A percentile compares a stretch with the other conserved stretches of the same genome.
Evolutionary conservation across 2,888 invertebrate species (phyloP).

Genomic region (Agriopis leucophaearia): DNA sequence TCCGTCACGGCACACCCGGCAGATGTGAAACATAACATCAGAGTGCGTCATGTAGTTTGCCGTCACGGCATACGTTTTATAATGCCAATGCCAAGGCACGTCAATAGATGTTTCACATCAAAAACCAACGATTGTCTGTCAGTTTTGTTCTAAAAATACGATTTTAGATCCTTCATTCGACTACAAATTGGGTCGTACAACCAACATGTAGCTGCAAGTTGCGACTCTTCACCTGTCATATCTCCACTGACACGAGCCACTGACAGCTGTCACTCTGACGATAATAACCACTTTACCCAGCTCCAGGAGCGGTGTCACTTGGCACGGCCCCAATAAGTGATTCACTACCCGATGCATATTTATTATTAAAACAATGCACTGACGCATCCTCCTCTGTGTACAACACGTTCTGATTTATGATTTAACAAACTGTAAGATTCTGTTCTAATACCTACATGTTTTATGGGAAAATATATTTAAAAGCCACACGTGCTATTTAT

Average conservation of each 20-base stretch:
- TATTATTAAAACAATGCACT: slow-evolving; percentile 35
- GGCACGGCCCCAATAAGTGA: slow-evolving; percentile 38
- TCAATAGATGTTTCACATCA: neutral
- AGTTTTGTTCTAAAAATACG: neutral
- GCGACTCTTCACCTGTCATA: slow-evolving; percentile 16
- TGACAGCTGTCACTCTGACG: slow-evolving; percentile 23
- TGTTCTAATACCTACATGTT: neutral
- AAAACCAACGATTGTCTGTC: neutral
- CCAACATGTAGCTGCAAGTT: neutral
- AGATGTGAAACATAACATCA: too few relatives aligned
- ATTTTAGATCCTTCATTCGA: neutral
- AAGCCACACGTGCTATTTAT: neutral
- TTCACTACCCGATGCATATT: slow-evolving; percentile 36
- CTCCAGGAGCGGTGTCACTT: slow-evolving; percentile 37
- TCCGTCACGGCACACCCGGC: neutral
- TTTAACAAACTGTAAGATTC: slow-evolving; percentile 34
- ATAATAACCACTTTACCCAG: slow-evolving; percentile 27
- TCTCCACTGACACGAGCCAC: neutral
- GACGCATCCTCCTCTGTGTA: slow-evolving; percentile 42
- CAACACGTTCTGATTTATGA: slow-evolving; percentile 37
- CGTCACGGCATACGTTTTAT: too few relatives aligned
- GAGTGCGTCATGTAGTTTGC: too few relatives aligned
- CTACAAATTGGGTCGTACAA: too few relatives aligned
- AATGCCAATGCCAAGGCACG: too few relatives aligned
- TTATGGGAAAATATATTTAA: slow-evolving; percentile 1